Evolutionary conservation across 2,888 invertebrate species (phyloP), one percentile per base, ranked within the genome.

Genomic region (Eupithecia inturbata): DNA sequence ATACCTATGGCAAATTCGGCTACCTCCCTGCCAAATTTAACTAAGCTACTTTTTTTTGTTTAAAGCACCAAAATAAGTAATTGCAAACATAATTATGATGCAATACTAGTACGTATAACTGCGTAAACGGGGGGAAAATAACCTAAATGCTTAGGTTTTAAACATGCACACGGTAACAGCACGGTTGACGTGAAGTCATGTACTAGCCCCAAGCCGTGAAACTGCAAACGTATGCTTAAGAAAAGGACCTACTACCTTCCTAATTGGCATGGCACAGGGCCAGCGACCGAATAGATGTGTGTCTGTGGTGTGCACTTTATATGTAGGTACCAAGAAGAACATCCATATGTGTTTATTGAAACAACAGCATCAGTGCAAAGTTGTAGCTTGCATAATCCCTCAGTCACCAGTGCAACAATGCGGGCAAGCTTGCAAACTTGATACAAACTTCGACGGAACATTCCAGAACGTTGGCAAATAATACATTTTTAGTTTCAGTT

Each of bases 391-490:
- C 19, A 67, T 67, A 45, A 49, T 49, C 66, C 39, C 26, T 39
- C 26, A 39, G 66, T 66, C 66, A 39, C 66, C 66, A 66, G 62
- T 64, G 33, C 63, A 33, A 33, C 63, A 64, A 62, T n/a, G 57
- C 57, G 31, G 60, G 31, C 62, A 22, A 62, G 31, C 62, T 60
- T 12, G 62, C 62, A 9, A 62, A 62, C 31, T 62, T 36, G 64
- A 64, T 64, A 33, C 33, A 36, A 64, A 64, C 64, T 36, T 64
- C 19, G n/a, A n/a, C n/a, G 12, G 22, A 66, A 66, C 39, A n/a
- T 36, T 66, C 66, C 39, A 14, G 66, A 66, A 66, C 39, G 39
- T 66, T 66, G 14, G 66, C 66, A 41, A 66, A 22, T 39, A 66
- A n/a, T n/a, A n/a, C n/a, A n/a, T n/a, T n/a, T n/a, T n/a, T n/a